Conservation (phyloP, 2,888 invertebrate genomes). For the Petrophora chlorosata region DNA sequence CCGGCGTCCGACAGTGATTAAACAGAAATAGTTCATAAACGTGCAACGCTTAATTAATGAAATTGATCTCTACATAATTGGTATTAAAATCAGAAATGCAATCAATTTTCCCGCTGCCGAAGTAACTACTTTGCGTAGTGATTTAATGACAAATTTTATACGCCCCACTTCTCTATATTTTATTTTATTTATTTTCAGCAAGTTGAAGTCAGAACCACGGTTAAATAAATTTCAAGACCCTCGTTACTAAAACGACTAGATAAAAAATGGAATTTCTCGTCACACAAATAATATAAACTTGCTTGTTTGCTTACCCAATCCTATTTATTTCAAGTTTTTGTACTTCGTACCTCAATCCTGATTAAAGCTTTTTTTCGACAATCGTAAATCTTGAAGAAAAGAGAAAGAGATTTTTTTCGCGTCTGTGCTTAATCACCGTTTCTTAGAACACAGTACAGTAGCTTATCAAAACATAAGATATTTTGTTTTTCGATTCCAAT, state of each 20-base stretch:
- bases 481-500: no score
- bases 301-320: constrained; percentile 29
- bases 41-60: constrained; percentile 7
- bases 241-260: constrained; percentile 20
- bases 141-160: background rate
- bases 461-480: background rate
- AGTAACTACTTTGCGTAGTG: background rate
- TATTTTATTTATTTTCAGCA: background rate
- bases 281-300: constrained; percentile 30
- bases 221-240: constrained; percentile 19
- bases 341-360: constrained; percentile 26
- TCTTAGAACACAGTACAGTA: constrained; percentile 2
- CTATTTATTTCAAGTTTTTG: constrained; percentile 32
- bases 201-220: constrained; percentile 7
- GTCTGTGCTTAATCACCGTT: constrained; percentile 36
- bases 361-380: constrained; percentile 30
- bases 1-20: constrained; percentile 30
- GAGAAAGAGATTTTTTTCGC: constrained; percentile 35
- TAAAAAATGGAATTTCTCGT: constrained; percentile 28
- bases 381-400: constrained; percentile 34
- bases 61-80: constrained; percentile 14
- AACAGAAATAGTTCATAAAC: constrained; percentile 29
- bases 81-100: constrained; percentile 2
- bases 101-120: background rate
- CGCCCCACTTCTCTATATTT: no score